These are phyloP conservation scores for Epizoanthus illoricatus DNA, from an alignment of 92 coral and sea anemone genomes.

Conservation along the genomic window DNA sequence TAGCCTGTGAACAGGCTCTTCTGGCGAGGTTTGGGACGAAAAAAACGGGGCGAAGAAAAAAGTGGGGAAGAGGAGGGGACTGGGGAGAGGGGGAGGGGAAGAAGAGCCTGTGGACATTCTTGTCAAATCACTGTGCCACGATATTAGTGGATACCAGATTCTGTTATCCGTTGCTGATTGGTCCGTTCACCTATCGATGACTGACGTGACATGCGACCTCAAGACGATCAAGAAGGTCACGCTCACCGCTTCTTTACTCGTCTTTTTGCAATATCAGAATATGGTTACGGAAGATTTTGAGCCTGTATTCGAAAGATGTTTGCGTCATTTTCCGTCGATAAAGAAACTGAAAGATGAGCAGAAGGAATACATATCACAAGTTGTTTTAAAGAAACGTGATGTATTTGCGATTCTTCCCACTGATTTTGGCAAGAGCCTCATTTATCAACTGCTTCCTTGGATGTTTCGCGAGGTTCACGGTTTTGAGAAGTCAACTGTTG, in stretches of 20 bases:
- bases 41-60: too few relatives aligned
- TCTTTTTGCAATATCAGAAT: background rate
- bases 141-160: too few relatives aligned
- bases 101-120: too few relatives aligned
- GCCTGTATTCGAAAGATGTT: background rate
- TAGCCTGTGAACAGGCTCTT: too few relatives aligned
- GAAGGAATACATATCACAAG: background rate
- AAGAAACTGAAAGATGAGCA: slow-evolving; percentile 12
- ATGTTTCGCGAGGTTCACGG: slow-evolving; percentile 22
- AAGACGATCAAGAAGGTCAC: too few relatives aligned
- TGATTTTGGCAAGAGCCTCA: slow-evolving; percentile 4
- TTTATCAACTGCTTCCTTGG: slow-evolving; percentile 14
- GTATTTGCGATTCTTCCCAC: background rate
- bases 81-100: too few relatives aligned
- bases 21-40: too few relatives aligned
- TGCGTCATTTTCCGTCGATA: slow-evolving; percentile 13
- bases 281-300: slow-evolving; percentile 5
- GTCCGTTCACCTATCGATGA: background rate
- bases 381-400: slow-evolving; percentile 6
- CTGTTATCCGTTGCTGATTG: too few relatives aligned
- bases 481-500: slow-evolving; percentile 14
- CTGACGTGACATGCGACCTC: slow-evolving; percentile 3
- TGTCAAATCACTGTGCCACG: too few relatives aligned
- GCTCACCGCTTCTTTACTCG: background rate
- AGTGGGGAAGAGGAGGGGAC: too few relatives aligned